phyloP scores from a whole-genome alignment of 1,140 invertebrate species.

The Mylabris phalerata region DNA sequence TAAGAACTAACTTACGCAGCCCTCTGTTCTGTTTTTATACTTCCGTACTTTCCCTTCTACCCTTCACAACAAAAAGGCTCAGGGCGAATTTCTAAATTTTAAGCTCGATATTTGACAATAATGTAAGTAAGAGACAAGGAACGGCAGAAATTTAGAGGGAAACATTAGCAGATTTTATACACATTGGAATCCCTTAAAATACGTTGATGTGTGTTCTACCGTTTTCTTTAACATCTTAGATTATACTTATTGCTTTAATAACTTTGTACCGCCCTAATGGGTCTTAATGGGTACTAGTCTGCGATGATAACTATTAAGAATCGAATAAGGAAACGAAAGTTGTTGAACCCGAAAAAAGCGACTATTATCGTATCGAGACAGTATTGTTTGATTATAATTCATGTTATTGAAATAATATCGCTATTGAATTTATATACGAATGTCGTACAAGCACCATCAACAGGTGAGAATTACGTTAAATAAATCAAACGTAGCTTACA shows the following conservation, averaged over 20 bases:
- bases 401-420: constrained; percentile 1
- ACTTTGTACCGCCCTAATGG: constrained; percentile 17
- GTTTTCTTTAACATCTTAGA: constrained; percentile 9
- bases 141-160: too few species aligned
- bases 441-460: constrained; percentile 9
- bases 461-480: constrained; percentile 17
- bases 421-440: constrained; percentile 5
- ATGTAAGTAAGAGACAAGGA: constrained; percentile 15
- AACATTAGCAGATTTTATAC: constrained; percentile 8
- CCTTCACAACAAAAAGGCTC: constrained; percentile 5
- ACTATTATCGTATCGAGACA: too few species aligned
- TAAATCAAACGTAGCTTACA: constrained; percentile 13
- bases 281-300: constrained; percentile 9
- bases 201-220: neutral
- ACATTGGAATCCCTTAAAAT: constrained; percentile 13
- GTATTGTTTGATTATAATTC: neutral
- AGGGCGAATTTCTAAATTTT: constrained; percentile 26
- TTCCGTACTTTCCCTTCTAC: constrained; percentile 21
- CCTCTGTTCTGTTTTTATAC: constrained; percentile 31
- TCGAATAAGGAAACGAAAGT: too few species aligned
- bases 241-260: constrained; percentile 26
- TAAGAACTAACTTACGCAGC: constrained; percentile 39
- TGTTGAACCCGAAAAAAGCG: too few species aligned
- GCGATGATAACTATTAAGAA: too few species aligned
- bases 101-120: constrained; percentile 28